Evolutionary conservation across 2,797 vertebrate species (phyloP).

Genomic region (Saxicola maurus): DNA sequence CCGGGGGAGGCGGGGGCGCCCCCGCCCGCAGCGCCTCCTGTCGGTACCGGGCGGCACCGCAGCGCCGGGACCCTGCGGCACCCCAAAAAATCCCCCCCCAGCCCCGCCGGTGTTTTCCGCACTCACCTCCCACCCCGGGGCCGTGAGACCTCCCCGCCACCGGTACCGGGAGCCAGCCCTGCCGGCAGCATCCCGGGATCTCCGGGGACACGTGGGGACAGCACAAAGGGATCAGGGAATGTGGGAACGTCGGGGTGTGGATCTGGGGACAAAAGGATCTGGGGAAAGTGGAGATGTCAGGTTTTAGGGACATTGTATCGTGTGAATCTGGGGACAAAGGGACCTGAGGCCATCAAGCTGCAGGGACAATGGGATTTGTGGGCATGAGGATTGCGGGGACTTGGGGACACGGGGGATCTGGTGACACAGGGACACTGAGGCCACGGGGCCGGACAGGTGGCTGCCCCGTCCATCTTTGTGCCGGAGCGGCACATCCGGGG

Average conservation of each 20-base stretch:
- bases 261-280: background rate
- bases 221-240: background rate
- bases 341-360: fast-evolving
- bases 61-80: background rate
- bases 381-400: background rate
- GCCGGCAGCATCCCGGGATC: background rate
- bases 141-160: background rate
- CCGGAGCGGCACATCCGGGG: background rate
- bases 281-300: background rate
- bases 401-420: background rate
- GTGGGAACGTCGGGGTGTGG: fast-evolving
- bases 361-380: background rate
- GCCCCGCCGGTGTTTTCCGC: fast-evolving
- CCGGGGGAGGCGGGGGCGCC: background rate
- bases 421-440: background rate
- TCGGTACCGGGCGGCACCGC: background rate
- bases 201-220: background rate
- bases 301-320: fast-evolving
- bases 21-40: background rate
- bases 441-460: background rate
- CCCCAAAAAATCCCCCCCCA: background rate
- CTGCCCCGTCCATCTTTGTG: background rate
- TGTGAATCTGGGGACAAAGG: background rate
- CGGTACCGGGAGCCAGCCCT: background rate
- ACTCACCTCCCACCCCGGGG: background rate